phyloP scores from a whole-genome alignment of 2,113 vertebrate genomes.

The Varanus komodoensis region DNA sequence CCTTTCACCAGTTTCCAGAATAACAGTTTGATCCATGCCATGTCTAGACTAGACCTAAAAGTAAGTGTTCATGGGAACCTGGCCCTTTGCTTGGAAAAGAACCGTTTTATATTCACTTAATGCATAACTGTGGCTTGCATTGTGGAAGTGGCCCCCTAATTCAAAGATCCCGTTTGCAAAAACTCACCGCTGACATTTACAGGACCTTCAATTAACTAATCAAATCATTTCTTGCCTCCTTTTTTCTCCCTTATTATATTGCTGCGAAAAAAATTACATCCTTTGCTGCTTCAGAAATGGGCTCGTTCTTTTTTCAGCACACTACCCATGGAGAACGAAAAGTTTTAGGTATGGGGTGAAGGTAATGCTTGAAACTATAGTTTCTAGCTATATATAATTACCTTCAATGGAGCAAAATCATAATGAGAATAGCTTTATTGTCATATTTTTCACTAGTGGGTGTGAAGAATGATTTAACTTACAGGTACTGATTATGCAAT shows the following conservation, averaged over 20 bases:
- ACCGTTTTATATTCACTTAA: constrained; percentile 10
- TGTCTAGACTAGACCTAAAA: background rate
- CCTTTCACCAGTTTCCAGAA: background rate
- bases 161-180: constrained; percentile 51
- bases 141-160: constrained; percentile 45
- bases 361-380: constrained; percentile 71
- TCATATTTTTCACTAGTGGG: constrained; percentile 81
- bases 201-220: constrained; percentile 62
- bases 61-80: constrained; percentile 33
- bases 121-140: constrained; percentile 41
- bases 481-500: constrained; percentile 85
- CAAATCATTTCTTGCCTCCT: constrained; percentile 52
- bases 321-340: constrained; percentile 65
- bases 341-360: constrained; percentile 72
- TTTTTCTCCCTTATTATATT: constrained; percentile 48
- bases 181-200: constrained; percentile 52
- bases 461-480: constrained; percentile 81
- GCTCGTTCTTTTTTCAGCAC: constrained; percentile 62
- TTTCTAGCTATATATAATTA: constrained; percentile 75
- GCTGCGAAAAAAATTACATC: constrained; percentile 51
- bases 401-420: constrained; percentile 74
- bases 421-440: constrained; percentile 80
- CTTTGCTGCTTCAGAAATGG: constrained; percentile 56
- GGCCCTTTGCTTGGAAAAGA: constrained; percentile 25
- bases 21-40: background rate